Evolutionary conservation across 2,113 vertebrate genomes (phyloP).

Genomic region (Tyto alba): DNA sequence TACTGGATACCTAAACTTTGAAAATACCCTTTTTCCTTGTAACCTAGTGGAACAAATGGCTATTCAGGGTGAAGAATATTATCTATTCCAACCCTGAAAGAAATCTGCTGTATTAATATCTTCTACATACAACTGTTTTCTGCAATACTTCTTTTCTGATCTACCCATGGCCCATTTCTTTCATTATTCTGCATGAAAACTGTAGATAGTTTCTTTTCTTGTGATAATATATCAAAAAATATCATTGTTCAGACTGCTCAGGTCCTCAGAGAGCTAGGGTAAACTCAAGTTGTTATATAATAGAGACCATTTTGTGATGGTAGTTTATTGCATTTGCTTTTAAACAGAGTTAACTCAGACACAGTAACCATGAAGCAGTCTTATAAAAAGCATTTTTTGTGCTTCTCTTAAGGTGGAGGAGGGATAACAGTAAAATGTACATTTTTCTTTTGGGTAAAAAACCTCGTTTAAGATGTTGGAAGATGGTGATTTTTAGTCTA

Average conservation of each 20-base stretch:
- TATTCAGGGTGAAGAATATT: neutral
- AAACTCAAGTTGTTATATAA: neutral
- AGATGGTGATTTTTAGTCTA: neutral
- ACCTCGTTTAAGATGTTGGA: neutral
- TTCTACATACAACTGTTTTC: neutral
- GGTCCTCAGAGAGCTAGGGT: neutral
- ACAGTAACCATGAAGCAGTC: neutral
- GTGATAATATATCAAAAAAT: neutral
- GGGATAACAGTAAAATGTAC: neutral
- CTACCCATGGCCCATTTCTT: neutral
- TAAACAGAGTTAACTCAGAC: neutral
- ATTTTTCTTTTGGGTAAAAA: neutral
- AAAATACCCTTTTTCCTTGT: neutral
- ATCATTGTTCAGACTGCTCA: neutral
- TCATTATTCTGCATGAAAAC: slow-evolving; percentile 5
- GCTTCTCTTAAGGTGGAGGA: neutral
- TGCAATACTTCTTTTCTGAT: neutral
- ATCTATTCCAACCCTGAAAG: neutral
- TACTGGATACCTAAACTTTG: neutral
- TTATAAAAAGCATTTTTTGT: neutral
- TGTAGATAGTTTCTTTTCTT: neutral
- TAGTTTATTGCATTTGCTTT: slow-evolving; percentile 8
- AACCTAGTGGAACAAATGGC: neutral
- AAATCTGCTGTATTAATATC: neutral
- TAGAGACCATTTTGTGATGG: neutral